phyloP scores from a whole-genome alignment of 2,888 invertebrate genomes.

The Neria commutata region DNA sequence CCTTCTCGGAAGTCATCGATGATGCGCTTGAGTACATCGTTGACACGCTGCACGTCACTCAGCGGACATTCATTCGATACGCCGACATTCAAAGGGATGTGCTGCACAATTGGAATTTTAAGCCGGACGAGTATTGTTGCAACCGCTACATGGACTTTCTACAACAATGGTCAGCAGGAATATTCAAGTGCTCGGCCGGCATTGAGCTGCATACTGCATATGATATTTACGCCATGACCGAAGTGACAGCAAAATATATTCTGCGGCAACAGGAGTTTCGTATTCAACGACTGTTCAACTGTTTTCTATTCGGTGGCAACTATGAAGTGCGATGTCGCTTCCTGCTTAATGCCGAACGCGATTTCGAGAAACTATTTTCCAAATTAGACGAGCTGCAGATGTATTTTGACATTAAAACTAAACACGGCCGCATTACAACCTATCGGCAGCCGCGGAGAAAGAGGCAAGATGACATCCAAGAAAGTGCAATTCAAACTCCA shows the following conservation, averaged over 20 bases:
- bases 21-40: conserved; percentile 49
- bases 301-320: conserved; percentile 46
- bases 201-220: conserved; percentile 41
- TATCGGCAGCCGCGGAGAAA: conserved; percentile 25
- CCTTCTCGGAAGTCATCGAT: conserved; percentile 50
- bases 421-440: conserved; percentile 37
- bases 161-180: conserved; percentile 44
- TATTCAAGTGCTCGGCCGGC: conserved; percentile 46
- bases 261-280: conserved; percentile 54
- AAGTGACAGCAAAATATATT: conserved; percentile 47
- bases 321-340: conserved; percentile 50
- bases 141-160: conserved; percentile 49
- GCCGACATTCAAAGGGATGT: conserved; percentile 45
- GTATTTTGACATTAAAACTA: conserved; percentile 51
- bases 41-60: conserved; percentile 40
- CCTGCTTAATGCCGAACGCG: conserved; percentile 45
- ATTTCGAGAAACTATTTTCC: conserved; percentile 46
- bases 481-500: no score
- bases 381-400: conserved; percentile 53
- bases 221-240: conserved; percentile 52
- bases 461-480: not conserved
- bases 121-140: conserved; percentile 39
- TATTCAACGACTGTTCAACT: conserved; percentile 52
- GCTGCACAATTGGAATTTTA: conserved; percentile 38
- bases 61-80: conserved; percentile 41